phyloP scores from a whole-genome alignment of 1,140 invertebrate species.

The Pseudomyrmex sp. region DNA sequence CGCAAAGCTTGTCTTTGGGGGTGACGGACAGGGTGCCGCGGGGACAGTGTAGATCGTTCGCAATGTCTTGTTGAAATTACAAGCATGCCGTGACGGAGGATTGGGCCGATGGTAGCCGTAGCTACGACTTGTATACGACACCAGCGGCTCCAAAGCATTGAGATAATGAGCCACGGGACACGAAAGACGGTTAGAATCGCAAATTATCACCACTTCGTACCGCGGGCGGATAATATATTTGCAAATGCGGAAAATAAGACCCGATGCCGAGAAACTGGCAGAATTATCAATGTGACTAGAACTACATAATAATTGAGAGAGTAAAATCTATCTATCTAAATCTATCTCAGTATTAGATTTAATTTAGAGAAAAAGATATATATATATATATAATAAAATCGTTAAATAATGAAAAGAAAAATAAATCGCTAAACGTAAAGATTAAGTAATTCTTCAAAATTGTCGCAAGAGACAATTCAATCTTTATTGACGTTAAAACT shows the following conservation, averaged over 20 bases:
- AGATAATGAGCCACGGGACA: constrained; percentile 48
- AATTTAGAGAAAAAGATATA: no score
- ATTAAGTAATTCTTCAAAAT: constrained; percentile 12
- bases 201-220: constrained; percentile 18
- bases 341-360: background rate
- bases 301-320: background rate
- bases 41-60: constrained; percentile 44
- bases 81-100: constrained; percentile 40
- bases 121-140: constrained; percentile 28
- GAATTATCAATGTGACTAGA: background rate
- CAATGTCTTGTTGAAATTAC: constrained; percentile 58
- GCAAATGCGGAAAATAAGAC: constrained; percentile 2
- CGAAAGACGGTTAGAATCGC: constrained; percentile 28
- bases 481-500: constrained; percentile 12
- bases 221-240: constrained; percentile 11
- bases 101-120: constrained; percentile 24
- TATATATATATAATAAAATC: no score
- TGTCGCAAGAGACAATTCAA: background rate
- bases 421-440: background rate
- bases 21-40: constrained; percentile 53
- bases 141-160: constrained; percentile 27
- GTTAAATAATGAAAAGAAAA: no score
- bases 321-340: background rate
- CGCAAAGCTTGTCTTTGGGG: constrained; percentile 45
- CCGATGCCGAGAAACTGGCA: background rate